These are phyloP conservation scores for Leptobrachium ailaonicum DNA, from an alignment of 2,113 vertebrate genomes.

Conservation along the genomic window DNA sequence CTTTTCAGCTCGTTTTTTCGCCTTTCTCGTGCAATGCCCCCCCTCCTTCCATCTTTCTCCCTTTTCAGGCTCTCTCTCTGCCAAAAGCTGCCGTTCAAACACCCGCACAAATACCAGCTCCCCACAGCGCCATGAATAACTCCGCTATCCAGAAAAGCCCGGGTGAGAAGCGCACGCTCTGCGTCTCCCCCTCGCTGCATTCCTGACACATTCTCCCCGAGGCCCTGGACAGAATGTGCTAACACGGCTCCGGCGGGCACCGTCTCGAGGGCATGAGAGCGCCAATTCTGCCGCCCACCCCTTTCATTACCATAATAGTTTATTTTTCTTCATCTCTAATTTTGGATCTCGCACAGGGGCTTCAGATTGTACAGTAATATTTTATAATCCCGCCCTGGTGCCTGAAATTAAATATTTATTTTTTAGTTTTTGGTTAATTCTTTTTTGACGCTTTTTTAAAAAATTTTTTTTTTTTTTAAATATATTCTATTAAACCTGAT, in stretches of 20 bases:
- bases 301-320: too few relatives aligned
- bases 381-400: too few relatives aligned
- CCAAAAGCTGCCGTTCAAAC: conserved; percentile 13
- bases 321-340: too few relatives aligned
- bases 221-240: conserved; percentile 27
- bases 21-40: neutral
- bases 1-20: neutral
- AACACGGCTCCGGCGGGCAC: conserved; percentile 2
- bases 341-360: too few relatives aligned
- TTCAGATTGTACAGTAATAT: too few relatives aligned
- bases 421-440: too few relatives aligned
- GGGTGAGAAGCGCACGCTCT: conserved; percentile 5
- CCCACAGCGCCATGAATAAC: conserved; percentile 24
- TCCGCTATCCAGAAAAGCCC: conserved; percentile 17
- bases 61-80: neutral
- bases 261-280: too few relatives aligned
- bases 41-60: neutral
- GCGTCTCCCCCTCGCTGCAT: conserved; percentile 3
- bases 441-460: too few relatives aligned
- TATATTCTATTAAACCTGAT: too few relatives aligned
- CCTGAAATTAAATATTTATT: too few relatives aligned
- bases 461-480: too few relatives aligned
- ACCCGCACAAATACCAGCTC: conserved; percentile 36
- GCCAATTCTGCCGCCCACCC: neutral
- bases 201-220: neutral